Conservation (phyloP, 2,888 invertebrate genomes). For the Megamerina dolium region DNA sequence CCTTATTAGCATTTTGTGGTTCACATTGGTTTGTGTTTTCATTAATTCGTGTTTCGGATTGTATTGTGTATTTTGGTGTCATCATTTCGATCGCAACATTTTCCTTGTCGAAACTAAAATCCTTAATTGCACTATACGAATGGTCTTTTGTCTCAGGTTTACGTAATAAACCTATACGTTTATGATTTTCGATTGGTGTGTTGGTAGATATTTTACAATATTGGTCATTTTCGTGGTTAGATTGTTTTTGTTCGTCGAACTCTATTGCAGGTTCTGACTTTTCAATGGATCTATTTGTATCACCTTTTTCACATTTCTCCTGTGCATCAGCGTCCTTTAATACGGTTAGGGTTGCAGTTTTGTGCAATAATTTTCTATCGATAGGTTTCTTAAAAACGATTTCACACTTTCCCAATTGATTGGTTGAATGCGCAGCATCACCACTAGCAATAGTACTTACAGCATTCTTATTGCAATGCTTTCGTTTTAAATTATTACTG, state of each 20-base stretch:
- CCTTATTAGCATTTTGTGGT: not conserved
- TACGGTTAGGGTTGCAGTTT: not conserved
- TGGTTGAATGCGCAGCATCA: no score
- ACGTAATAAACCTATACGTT: slow-evolving; percentile 31
- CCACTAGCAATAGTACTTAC: no score
- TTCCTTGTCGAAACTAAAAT: slow-evolving; percentile 29
- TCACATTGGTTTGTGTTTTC: no score
- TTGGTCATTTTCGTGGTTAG: not conserved
- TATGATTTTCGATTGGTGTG: slow-evolving; percentile 19
- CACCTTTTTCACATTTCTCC: not conserved
- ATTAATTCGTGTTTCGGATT: slow-evolving; percentile 13
- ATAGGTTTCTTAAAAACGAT: not conserved
- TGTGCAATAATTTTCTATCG: not conserved
- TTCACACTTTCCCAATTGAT: not conserved
- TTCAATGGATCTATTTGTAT: no score
- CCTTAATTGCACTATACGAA: slow-evolving; percentile 26
- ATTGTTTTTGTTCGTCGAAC: not conserved
- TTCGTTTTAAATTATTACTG: slow-evolving; percentile 43
- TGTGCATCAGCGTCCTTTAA: not conserved
- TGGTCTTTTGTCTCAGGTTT: slow-evolving; percentile 29
- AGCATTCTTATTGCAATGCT: no score
- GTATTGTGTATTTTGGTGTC: slow-evolving; percentile 15
- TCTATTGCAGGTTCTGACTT: not conserved
- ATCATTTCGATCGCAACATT: slow-evolving; percentile 24
- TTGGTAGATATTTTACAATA: not conserved